phyloP scores from a whole-genome alignment of 2,113 vertebrate species.

The Chamaetylas fuelleborni region DNA sequence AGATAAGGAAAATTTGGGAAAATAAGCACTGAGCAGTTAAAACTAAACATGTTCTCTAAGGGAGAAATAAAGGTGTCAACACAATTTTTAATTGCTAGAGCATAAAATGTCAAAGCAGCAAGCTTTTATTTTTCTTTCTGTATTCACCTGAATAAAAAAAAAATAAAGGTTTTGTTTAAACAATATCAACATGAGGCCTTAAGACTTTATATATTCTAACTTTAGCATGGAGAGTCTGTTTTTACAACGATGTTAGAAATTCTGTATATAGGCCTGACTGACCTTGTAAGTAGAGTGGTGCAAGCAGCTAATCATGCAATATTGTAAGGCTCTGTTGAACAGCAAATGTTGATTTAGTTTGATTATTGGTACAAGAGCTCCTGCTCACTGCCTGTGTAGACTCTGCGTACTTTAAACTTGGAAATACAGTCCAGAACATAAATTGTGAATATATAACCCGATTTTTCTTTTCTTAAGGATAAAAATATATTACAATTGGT shows the following conservation, averaged over 20 bases:
- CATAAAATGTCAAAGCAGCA: neutral
- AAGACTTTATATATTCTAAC: slow-evolving; percentile 54
- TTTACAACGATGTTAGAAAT: slow-evolving; percentile 58
- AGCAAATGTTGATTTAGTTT: slow-evolving; percentile 39
- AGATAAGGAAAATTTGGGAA: neutral
- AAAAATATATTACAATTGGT: slow-evolving; percentile 50
- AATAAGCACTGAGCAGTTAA: neutral
- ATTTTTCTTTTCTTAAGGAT: slow-evolving; percentile 64
- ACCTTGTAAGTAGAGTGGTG: slow-evolving; percentile 67
- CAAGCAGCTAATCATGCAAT: slow-evolving; percentile 46
- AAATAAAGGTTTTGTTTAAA: neutral
- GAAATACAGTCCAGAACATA: slow-evolving; percentile 57
- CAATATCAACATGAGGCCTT: slow-evolving; percentile 45
- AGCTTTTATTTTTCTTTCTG: neutral
- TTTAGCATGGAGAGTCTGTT: slow-evolving; percentile 60
- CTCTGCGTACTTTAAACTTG: slow-evolving; percentile 48
- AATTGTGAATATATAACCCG: slow-evolving; percentile 59
- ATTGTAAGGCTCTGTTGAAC: slow-evolving; percentile 27
- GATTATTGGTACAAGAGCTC: slow-evolving; percentile 33
- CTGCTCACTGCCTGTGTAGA: slow-evolving; percentile 67
- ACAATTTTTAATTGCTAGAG: neutral
- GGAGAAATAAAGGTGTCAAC: neutral
- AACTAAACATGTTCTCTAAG: neutral
- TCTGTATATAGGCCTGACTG: slow-evolving; percentile 62
- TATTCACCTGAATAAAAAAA: slow-evolving; percentile 6